Percentiles rank a stretch among this genome's conserved stretches.
Conservation (phyloP, 2,797 vertebrate species). For the Vespertilio murinus region DNA sequence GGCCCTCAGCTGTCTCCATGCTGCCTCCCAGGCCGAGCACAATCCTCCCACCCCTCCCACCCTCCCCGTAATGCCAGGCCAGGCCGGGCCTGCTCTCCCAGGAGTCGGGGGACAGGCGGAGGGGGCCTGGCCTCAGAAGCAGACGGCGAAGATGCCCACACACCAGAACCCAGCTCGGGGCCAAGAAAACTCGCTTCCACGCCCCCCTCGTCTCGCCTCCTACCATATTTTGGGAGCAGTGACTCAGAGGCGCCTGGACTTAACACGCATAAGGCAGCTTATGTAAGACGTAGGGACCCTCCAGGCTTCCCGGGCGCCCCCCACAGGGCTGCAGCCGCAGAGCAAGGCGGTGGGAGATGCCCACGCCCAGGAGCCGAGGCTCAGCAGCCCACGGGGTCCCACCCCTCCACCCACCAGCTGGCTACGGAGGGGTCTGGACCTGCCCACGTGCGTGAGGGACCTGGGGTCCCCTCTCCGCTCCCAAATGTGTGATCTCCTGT, state of each 20-base stretch:
- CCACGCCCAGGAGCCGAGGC: neutral
- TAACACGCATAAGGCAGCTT: neutral
- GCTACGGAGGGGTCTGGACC: too few species aligned
- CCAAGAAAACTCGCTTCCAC: fast-evolving
- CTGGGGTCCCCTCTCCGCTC: neutral
- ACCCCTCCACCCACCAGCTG: fast-evolving
- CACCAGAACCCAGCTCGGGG: neutral
- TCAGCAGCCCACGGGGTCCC: fast-evolving
- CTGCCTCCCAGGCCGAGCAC: neutral
- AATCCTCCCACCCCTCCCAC: neutral
- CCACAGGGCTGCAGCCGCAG: neutral
- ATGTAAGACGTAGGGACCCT: fast-evolving
- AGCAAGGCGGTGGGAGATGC: fast-evolving
- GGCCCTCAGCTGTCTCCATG: neutral
- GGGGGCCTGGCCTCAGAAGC: neutral
- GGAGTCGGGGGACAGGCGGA: fast-evolving
- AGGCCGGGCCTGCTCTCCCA: neutral
- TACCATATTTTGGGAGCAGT: neutral
- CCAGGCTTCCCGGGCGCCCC: fast-evolving
- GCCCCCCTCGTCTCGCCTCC: fast-evolving
- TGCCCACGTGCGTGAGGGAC: neutral
- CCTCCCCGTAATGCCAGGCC: too few species aligned
- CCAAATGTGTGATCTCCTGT: conserved; percentile 57
- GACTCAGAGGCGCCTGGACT: neutral
- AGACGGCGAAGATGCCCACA: neutral